These are phyloP conservation scores for Pogonocherus hispidulus DNA, from an alignment of 2,888 invertebrate species.

Conservation along the genomic window DNA sequence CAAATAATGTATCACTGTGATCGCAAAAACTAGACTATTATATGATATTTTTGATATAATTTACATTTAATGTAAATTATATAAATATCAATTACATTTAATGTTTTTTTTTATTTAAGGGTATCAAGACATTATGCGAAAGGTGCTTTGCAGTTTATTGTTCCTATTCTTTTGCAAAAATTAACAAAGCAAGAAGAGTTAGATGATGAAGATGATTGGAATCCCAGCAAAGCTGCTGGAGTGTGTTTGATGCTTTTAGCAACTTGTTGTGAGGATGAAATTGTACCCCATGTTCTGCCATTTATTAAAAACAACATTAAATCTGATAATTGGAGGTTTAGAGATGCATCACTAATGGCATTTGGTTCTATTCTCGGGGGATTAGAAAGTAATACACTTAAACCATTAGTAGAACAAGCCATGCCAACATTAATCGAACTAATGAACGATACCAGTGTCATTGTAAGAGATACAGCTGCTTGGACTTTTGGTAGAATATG, in stretches of 20 bases:
- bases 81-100: conserved; percentile 21
- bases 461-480: conserved; percentile 96
- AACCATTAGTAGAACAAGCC: conserved; percentile 95
- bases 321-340: conserved; percentile 87
- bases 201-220: conserved; percentile 99
- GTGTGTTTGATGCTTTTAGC: conserved; percentile 98
- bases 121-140: conserved; percentile 98
- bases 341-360: conserved; percentile 98
- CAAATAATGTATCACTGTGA: too few relatives aligned
- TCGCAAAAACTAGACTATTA: too few relatives aligned
- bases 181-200: conserved; percentile 97
- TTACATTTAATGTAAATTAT: too few relatives aligned
- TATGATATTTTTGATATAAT: too few relatives aligned
- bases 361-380: conserved; percentile 91
- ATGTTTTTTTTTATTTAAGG: conserved; percentile 65
- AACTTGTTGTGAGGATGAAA: conserved; percentile 95
- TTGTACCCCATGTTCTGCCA: conserved; percentile 92
- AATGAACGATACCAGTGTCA: conserved; percentile 94
- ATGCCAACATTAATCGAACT: conserved; percentile 95
- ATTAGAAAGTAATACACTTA: conserved; percentile 87
- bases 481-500: conserved; percentile 97
- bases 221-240: conserved; percentile 98
- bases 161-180: conserved; percentile 94
- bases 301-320: conserved; percentile 97
- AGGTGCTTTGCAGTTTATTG: conserved; percentile 94